These are phyloP conservation scores for Danionella dracula DNA, from an alignment of 2,797 vertebrate genomes.

Conservation along the genomic window DNA sequence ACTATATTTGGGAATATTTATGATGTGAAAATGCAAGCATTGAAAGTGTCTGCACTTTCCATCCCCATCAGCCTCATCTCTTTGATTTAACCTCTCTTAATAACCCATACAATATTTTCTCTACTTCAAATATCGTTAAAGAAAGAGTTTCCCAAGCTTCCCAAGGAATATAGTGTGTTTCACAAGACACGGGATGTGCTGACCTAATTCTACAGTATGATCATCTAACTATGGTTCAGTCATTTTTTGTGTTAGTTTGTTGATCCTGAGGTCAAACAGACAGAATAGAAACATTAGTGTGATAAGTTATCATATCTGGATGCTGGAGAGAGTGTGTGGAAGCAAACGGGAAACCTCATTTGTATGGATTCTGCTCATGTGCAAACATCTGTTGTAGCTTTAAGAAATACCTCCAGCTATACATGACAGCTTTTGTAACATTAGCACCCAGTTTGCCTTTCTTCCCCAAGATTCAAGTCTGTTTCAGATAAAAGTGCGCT, in stretches of 20 bases:
- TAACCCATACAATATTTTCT: too few relatives aligned
- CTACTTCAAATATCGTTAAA: too few relatives aligned
- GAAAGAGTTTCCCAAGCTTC: too few relatives aligned
- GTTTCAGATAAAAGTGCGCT: conserved; percentile 27
- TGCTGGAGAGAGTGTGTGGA: neutral
- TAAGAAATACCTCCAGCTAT: conserved; percentile 39
- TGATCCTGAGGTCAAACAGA: neutral
- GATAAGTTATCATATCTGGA: neutral
- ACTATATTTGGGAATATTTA: too few relatives aligned
- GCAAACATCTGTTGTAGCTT: conserved; percentile 41
- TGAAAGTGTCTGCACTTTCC: too few relatives aligned
- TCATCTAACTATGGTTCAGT: neutral
- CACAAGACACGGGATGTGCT: neutral
- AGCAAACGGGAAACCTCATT: conserved; percentile 2
- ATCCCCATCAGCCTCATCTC: too few relatives aligned
- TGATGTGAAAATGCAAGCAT: too few relatives aligned
- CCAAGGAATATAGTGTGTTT: too few relatives aligned
- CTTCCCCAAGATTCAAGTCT: conserved; percentile 31
- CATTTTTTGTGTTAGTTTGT: neutral
- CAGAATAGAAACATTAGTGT: neutral
- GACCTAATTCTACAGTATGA: neutral
- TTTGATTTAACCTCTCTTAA: too few relatives aligned
- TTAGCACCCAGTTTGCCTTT: conserved; percentile 3
- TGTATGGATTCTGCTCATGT: conserved; percentile 18
- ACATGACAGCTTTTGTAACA: conserved; percentile 19